phyloP scores from a whole-genome alignment of 2,797 vertebrate genomes.

The Pseudopleuronectes americanus region DNA sequence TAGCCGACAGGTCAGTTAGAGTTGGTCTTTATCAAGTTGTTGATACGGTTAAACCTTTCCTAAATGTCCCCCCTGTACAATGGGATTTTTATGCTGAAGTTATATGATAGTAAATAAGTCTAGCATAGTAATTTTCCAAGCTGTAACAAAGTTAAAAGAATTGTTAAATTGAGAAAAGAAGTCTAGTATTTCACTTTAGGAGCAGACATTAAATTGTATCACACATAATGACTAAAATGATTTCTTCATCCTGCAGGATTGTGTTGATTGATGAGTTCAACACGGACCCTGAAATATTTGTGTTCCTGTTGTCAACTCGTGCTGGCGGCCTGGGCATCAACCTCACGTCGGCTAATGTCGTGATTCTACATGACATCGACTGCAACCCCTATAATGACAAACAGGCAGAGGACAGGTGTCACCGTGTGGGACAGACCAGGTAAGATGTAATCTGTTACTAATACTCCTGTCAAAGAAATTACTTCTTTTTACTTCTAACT shows the following conservation, averaged over 20 bases:
- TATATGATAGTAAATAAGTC: background rate
- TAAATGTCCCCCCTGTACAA: too few species aligned
- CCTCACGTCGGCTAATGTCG: conserved; percentile 94
- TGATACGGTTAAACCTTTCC: background rate
- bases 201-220: background rate
- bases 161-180: background rate
- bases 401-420: conserved; percentile 97
- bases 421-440: conserved; percentile 95
- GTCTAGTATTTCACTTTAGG: background rate
- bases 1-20: conserved; percentile 88
- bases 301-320: conserved; percentile 96
- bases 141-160: background rate
- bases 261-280: conserved; percentile 96
- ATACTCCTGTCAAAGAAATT: background rate
- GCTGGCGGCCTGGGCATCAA: conserved; percentile 97
- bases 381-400: conserved; percentile 99
- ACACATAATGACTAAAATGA: background rate
- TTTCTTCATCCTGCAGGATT: conserved; percentile 83
- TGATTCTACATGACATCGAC: conserved; percentile 97
- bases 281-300: conserved; percentile 92
- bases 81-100: too few species aligned
- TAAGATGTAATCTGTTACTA: conserved; percentile 62
- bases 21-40: background rate
- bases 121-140: background rate
- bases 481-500: background rate